phyloP scores from a whole-genome alignment of 2,113 vertebrate species.

The Oreotrochilus melanogaster region DNA sequence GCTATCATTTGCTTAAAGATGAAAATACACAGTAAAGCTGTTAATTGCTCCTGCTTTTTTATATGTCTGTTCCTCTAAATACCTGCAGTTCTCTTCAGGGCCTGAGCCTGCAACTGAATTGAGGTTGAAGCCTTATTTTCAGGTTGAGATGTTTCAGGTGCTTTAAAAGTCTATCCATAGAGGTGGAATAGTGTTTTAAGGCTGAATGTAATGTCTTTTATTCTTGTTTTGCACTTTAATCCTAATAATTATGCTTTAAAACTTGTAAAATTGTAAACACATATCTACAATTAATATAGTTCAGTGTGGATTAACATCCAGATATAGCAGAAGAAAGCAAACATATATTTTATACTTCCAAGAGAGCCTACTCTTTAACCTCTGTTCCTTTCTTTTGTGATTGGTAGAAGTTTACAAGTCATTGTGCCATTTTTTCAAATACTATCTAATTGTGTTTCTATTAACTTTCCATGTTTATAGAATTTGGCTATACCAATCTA shows the following conservation, averaged over 20 bases:
- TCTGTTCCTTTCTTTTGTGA: not conserved
- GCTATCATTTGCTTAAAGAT: not conserved
- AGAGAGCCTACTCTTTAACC: not conserved
- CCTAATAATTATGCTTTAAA: not conserved
- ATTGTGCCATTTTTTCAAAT: not conserved
- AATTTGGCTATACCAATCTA: not conserved
- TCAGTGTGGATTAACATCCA: not conserved
- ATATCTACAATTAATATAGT: not conserved
- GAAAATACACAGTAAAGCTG: not conserved
- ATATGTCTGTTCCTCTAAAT: not conserved
- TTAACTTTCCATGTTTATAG: not conserved
- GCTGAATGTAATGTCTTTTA: not conserved
- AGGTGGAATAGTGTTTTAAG: not conserved
- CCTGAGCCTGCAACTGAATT: not conserved
- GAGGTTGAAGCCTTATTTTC: not conserved
- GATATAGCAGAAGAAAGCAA: not conserved
- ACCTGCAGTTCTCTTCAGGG: not conserved
- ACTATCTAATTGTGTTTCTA: not conserved
- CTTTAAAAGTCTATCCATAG: not conserved
- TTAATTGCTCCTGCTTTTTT: not conserved
- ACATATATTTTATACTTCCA: not conserved
- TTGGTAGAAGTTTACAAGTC: not conserved
- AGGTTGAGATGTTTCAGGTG: not conserved
- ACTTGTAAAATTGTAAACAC: not conserved
- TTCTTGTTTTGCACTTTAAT: not conserved